Conservation (phyloP, 2,888 invertebrate genomes). For the Meloe dianella region DNA sequence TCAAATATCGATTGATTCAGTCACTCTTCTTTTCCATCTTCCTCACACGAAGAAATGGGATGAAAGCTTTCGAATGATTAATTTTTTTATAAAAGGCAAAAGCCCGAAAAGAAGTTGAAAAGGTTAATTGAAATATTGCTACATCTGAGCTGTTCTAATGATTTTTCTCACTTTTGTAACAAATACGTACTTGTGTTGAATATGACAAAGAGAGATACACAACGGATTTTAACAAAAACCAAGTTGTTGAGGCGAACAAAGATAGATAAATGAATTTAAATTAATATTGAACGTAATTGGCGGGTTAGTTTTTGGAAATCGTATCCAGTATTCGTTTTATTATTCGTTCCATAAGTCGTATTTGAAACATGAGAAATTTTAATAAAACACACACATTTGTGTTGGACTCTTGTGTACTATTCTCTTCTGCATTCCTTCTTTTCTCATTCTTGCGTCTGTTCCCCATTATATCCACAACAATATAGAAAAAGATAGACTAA, state of each 20-base stretch:
- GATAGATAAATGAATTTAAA: not conserved
- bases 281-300: not conserved
- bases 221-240: not conserved
- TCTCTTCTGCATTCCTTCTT: not conserved
- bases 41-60: too few relatives aligned
- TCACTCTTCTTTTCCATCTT: not conserved
- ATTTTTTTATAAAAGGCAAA: not conserved
- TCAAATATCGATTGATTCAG: not conserved
- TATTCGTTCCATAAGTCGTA: not conserved
- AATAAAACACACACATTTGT: slow-evolving; percentile 1
- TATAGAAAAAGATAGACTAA: not conserved
- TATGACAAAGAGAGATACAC: not conserved
- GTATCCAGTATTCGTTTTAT: not conserved
- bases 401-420: not conserved
- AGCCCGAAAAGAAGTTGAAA: not conserved
- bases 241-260: not conserved
- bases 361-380: slow-evolving; percentile 3
- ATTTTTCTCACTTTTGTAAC: not conserved
- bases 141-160: not conserved
- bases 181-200: not conserved
- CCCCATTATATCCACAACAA: not conserved
- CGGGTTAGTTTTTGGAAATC: not conserved
- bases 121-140: not conserved
- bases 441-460: not conserved
- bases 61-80: too few relatives aligned